Evolutionary conservation across 1,140 invertebrate genomes (phyloP).

Genomic region (Drosophila parvula): DNA sequence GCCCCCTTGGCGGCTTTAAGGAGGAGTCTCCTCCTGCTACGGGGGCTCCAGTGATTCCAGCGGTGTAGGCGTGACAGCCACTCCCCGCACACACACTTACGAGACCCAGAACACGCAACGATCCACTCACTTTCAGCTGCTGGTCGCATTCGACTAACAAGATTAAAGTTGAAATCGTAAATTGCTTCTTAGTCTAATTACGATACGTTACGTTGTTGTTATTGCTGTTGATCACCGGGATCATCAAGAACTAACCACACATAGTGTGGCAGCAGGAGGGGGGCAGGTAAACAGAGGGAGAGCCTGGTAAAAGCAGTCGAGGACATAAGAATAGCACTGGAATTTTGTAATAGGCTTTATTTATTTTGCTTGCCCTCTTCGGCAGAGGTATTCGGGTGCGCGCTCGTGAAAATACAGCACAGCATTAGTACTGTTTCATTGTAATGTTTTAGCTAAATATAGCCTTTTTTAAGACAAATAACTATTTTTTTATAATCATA

Average conservation of each 20-base stretch:
- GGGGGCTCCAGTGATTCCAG: conserved; percentile 11
- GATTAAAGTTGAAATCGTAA: conserved; percentile 81
- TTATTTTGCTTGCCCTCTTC: background rate
- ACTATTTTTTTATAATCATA: too few relatives aligned
- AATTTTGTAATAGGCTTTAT: too few relatives aligned
- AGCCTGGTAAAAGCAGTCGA: background rate
- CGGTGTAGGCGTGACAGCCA: conserved; percentile 35
- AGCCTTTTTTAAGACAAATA: too few relatives aligned
- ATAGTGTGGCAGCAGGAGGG: background rate
- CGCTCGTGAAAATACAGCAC: too few relatives aligned
- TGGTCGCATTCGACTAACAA: conserved; percentile 72
- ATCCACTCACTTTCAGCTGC: conserved; percentile 69
- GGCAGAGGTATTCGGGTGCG: too few relatives aligned
- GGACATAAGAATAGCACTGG: background rate
- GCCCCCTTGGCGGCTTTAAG: background rate
- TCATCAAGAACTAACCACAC: conserved; percentile 58
- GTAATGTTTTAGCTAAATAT: too few relatives aligned
- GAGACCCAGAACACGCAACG: conserved; percentile 27
- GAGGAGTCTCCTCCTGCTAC: background rate
- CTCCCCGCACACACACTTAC: conserved; percentile 36
- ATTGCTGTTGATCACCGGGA: conserved; percentile 63
- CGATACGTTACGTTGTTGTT: conserved; percentile 52
- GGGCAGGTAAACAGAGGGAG: background rate
- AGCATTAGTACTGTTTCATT: too few relatives aligned
- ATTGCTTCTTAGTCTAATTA: conserved; percentile 81